These are phyloP conservation scores for Drosophila barbarae DNA, from an alignment of 2,888 invertebrate genomes.

Conservation along the genomic window DNA sequence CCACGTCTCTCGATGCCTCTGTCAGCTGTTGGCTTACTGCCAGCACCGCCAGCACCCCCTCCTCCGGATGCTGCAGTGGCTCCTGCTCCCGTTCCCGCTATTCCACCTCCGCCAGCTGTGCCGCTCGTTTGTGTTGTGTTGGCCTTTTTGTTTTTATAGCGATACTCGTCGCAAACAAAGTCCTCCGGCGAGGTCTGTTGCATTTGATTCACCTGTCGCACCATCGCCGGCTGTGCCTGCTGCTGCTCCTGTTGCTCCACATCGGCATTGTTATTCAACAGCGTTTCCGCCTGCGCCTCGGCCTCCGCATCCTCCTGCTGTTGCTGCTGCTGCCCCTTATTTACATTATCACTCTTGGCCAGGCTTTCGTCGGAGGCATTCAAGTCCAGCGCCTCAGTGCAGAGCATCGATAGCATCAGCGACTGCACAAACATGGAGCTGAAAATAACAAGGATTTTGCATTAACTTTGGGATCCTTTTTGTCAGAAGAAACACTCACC, in stretches of 20 bases:
- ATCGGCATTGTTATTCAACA: constrained; percentile 77
- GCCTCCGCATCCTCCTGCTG: constrained; percentile 40
- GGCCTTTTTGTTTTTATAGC: constrained; percentile 69
- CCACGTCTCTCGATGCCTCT: constrained; percentile 77
- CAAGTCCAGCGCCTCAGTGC: constrained; percentile 59
- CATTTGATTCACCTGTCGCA: constrained; percentile 78
- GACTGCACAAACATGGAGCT: constrained; percentile 85
- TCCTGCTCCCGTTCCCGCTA: constrained; percentile 49
- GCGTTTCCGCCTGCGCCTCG: constrained; percentile 69
- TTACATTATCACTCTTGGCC: constrained; percentile 79
- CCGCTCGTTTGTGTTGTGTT: constrained; percentile 69
- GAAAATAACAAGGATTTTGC: constrained; percentile 6
- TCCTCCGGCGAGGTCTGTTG: constrained; percentile 80
- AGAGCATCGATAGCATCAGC: constrained; percentile 82
- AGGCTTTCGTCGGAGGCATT: constrained; percentile 50
- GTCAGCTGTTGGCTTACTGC: constrained; percentile 74
- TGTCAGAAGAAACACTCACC: constrained; percentile 62
- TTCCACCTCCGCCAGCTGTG: constrained; percentile 54
- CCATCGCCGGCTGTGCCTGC: constrained; percentile 54
- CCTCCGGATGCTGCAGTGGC: constrained; percentile 49
- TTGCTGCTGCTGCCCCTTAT: constrained; percentile 68
- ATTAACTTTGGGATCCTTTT: background rate
- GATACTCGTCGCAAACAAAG: constrained; percentile 77
- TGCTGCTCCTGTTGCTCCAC: constrained; percentile 62
- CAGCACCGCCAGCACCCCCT: constrained; percentile 50